Evolutionary conservation across 2,888 invertebrate species (phyloP).

Genomic region (Ashinkailepas kermadecensis): DNA sequence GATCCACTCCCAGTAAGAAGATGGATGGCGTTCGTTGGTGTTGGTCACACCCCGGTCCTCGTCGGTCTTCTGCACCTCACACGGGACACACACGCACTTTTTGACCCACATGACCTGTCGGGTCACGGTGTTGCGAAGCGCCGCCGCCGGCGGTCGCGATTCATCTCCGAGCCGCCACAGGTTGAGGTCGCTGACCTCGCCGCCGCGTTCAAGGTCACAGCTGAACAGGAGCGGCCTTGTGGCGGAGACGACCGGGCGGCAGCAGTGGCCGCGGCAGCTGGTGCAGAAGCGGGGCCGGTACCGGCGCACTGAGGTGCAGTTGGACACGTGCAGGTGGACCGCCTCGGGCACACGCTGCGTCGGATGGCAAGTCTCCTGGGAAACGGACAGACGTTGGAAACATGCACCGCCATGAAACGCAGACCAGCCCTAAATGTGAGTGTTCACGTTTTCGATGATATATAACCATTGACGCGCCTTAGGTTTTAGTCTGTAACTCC

Average conservation of each 20-base stretch:
- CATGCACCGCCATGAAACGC: too few relatives aligned
- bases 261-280: conserved; percentile 53
- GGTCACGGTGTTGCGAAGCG: background rate
- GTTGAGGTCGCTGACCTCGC: background rate
- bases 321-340: conserved; percentile 52
- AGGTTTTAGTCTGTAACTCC: too few relatives aligned
- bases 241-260: conserved; percentile 40
- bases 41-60: background rate
- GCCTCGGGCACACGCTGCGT: conserved; percentile 51
- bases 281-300: conserved; percentile 61
- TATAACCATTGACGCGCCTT: too few relatives aligned
- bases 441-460: too few relatives aligned
- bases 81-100: background rate
- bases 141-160: background rate
- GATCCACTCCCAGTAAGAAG: background rate
- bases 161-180: conserved; percentile 1
- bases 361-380: conserved; percentile 56
- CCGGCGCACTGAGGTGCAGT: conserved; percentile 56
- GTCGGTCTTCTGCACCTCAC: background rate
- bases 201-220: background rate
- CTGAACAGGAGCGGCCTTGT: background rate
- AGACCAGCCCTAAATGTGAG: too few relatives aligned
- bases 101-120: background rate
- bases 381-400: background rate
- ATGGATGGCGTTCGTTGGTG: background rate